phyloP scores from a whole-genome alignment of 2,888 invertebrate species.

The Belgica antarctica region DNA sequence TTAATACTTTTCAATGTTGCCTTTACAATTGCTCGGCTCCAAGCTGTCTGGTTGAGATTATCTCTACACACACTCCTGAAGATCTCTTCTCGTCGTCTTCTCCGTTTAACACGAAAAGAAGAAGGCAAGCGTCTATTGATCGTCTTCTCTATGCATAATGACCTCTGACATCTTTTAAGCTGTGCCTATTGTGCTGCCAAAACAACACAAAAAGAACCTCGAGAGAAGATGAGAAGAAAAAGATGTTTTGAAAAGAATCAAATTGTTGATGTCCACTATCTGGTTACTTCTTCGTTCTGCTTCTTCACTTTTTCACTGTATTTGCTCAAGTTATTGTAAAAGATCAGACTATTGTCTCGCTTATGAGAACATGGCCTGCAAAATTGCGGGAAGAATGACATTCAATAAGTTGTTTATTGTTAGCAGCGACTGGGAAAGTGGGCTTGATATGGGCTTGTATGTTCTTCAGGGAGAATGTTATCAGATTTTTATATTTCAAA shows the following conservation, averaged over 20 bases:
- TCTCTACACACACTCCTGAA: not conserved
- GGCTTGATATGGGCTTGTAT: no score
- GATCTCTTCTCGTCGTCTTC: no score
- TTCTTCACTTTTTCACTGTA: not conserved
- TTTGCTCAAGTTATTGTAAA: not conserved
- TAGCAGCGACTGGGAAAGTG: no score
- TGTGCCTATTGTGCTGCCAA: constrained; percentile 12
- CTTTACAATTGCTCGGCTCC: constrained; percentile 41
- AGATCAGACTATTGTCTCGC: no score
- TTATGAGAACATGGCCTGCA: no score
- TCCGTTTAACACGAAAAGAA: no score
- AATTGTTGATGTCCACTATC: not conserved
- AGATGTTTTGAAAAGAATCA: constrained; percentile 34
- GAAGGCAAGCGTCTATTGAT: not conserved
- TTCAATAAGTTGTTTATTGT: no score
- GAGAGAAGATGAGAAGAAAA: not conserved
- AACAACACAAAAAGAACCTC: no score
- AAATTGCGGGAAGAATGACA: no score
- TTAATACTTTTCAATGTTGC: constrained; percentile 28
- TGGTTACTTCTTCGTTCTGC: not conserved
- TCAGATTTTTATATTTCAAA: no score
- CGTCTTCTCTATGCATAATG: constrained; percentile 31
- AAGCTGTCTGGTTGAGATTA: constrained; percentile 39
- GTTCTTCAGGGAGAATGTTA: no score
- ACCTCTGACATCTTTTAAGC: constrained; percentile 39